Conservation (phyloP, 2,888 invertebrate genomes). For the Aleiodes alternator region DNA sequence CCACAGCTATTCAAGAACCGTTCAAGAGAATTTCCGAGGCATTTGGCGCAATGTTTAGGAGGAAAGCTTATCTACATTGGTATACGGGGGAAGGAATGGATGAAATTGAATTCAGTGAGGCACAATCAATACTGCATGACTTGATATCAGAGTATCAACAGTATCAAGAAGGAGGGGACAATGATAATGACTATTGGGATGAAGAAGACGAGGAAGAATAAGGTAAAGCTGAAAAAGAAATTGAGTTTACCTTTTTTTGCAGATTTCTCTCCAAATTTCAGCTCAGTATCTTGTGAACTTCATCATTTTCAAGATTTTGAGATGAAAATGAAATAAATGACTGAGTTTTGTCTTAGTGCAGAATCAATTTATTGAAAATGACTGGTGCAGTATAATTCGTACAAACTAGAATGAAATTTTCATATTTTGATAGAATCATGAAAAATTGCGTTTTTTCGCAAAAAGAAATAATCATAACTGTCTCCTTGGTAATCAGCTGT, state of each 20-base stretch:
- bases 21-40: conserved; percentile 89
- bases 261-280: not conserved
- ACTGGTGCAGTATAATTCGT: conserved; percentile 29
- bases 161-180: conserved; percentile 91
- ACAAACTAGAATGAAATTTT: conserved; percentile 21
- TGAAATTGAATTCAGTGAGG: conserved; percentile 96
- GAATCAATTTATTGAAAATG: conserved; percentile 24
- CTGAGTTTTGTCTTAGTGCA: conserved; percentile 19
- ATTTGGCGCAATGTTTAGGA: conserved; percentile 93
- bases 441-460: conserved; percentile 25
- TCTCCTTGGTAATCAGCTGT: conserved; percentile 36
- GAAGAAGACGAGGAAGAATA: conserved; percentile 87
- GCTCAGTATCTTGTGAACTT: no score
- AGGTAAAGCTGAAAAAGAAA: conserved; percentile 82
- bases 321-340: not conserved
- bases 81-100: conserved; percentile 98
- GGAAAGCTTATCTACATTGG: conserved; percentile 97
- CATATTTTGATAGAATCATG: conserved; percentile 16
- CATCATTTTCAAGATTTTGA: no score
- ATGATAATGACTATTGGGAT: conserved; percentile 77
- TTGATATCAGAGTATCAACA: conserved; percentile 93
- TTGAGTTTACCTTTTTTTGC: conserved; percentile 68
- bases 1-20: conserved; percentile 89
- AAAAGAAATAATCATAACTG: conserved; percentile 33
- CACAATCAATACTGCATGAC: conserved; percentile 94